A percentile compares a stretch with the other conserved stretches of the same genome.
Conservation (phyloP, 2,113 vertebrate genomes). For the human (Homo sapiens) region DNA sequence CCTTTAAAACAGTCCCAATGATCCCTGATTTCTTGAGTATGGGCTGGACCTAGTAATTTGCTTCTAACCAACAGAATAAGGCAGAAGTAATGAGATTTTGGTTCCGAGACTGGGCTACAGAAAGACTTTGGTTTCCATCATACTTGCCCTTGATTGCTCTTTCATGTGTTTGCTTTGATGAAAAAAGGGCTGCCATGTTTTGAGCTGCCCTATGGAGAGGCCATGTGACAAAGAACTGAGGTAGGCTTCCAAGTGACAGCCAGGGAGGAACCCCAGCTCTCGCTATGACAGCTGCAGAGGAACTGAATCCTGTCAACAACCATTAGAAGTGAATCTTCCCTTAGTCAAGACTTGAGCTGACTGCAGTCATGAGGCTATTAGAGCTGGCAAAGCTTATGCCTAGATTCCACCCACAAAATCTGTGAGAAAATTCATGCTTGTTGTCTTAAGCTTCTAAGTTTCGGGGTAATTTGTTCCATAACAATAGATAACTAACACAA, state of each 20-base stretch:
- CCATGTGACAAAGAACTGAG: not conserved
- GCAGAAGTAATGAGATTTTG: not conserved
- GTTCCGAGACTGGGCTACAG: not conserved
- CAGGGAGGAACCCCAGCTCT: not conserved
- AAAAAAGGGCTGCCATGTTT: not conserved
- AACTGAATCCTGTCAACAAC: not conserved
- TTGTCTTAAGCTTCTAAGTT: not conserved
- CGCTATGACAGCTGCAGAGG: not conserved
- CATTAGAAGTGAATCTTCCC: not conserved
- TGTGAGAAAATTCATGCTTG: not conserved
- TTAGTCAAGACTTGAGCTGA: not conserved
- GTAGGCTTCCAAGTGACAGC: not conserved
- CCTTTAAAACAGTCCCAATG: not conserved
- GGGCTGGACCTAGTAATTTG: not conserved
- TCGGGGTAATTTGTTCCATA: not conserved
- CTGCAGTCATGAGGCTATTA: not conserved
- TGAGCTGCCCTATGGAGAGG: not conserved
- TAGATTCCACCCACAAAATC: not conserved
- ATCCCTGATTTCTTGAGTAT: not conserved
- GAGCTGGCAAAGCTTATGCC: not conserved
- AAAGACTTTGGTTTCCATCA: not conserved
- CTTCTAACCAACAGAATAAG: not conserved
- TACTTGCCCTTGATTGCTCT: not conserved
- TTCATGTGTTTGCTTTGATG: not conserved
- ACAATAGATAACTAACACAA: not conserved